Percentiles rank a stretch among this genome's conserved stretches.
Evolutionary conservation across 2,113 vertebrate genomes (phyloP).

Genomic region (Phodopus roborovskii): DNA sequence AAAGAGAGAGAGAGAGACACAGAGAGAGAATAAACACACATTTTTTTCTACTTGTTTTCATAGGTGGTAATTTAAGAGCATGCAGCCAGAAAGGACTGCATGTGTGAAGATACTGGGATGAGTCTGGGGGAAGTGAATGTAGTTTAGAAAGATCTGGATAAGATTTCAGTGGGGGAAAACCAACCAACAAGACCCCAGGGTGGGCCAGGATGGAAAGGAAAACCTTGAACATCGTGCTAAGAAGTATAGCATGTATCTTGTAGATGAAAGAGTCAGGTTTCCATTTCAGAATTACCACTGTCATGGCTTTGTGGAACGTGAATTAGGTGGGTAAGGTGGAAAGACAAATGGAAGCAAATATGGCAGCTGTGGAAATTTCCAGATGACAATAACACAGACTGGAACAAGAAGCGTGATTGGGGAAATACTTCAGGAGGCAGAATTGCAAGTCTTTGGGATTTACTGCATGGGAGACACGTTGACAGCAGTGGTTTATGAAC

Average conservation of each 20-base stretch:
- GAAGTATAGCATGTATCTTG: background rate
- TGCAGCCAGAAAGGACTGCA: background rate
- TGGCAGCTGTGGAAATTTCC: background rate
- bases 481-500: background rate
- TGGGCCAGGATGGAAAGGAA: background rate
- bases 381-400: background rate
- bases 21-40: background rate
- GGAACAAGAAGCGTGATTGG: background rate
- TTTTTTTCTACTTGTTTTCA: background rate
- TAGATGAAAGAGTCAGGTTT: background rate
- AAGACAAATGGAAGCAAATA: background rate
- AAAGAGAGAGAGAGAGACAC: no score
- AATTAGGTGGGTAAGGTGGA: background rate
- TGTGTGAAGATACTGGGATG: background rate
- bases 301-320: no score
- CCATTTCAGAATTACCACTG: background rate
- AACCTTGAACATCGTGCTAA: background rate
- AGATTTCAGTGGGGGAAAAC: background rate
- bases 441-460: background rate
- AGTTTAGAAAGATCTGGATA: background rate
- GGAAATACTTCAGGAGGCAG: background rate
- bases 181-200: background rate
- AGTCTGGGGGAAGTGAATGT: background rate
- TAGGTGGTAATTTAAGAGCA: background rate
- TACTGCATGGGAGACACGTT: background rate